phyloP scores from a whole-genome alignment of 2,888 invertebrate genomes.

The Dasypolia templi region DNA sequence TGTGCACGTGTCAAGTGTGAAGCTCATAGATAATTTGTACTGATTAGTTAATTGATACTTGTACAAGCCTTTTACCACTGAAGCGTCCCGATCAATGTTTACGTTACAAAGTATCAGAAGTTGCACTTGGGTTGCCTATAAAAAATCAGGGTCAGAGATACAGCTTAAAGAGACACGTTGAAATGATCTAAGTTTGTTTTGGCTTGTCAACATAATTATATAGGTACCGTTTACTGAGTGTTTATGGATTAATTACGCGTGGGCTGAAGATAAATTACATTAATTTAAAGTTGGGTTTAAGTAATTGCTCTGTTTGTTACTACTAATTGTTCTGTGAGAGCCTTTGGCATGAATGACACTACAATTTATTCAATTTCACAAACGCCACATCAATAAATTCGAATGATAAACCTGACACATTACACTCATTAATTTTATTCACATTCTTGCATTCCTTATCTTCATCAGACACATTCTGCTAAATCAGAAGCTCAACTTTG shows the following conservation, averaged over 20 bases:
- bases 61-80: too few species aligned
- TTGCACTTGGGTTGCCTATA: not conserved
- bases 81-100: too few species aligned
- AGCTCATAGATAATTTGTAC: not conserved
- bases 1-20: constrained; percentile 39
- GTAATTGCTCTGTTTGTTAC: constrained; percentile 41
- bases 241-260: constrained; percentile 12
- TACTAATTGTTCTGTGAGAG: constrained; percentile 22
- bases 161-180: not conserved
- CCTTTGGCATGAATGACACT: constrained; percentile 10
- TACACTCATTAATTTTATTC: constrained; percentile 20
- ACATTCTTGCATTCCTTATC: constrained; percentile 16
- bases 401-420: constrained; percentile 3
- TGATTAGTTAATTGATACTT: constrained; percentile 4
- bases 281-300: constrained; percentile 15
- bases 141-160: not conserved
- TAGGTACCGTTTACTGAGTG: not conserved
- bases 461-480: constrained; percentile 10
- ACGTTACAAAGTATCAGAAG: too few species aligned
- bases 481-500: constrained; percentile 55
- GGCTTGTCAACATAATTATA: not conserved
- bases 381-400: constrained; percentile 1
- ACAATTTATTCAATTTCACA: constrained; percentile 22
- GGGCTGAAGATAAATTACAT: constrained; percentile 25
- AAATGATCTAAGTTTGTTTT: not conserved